These are phyloP conservation scores for Agelaius phoeniceus DNA, from an alignment of 2,113 vertebrate species.

Conservation along the genomic window DNA sequence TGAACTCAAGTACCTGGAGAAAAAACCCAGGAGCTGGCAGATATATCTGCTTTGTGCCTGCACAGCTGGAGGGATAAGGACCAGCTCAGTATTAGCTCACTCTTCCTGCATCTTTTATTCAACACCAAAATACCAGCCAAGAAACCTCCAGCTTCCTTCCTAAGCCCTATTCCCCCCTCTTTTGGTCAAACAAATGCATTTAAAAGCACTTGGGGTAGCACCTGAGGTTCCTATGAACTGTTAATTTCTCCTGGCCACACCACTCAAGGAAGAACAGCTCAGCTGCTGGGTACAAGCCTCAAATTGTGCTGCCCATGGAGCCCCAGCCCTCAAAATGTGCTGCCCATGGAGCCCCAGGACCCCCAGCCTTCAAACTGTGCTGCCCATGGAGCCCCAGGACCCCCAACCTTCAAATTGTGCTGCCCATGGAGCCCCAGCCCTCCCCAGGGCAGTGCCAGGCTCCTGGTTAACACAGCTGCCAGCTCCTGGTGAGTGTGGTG, in stretches of 20 bases:
- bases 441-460: not conserved
- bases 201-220: accelerated
- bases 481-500: not conserved
- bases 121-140: not conserved
- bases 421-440: not conserved
- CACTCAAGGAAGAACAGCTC: not conserved
- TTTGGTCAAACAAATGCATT: not conserved
- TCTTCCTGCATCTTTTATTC: not conserved
- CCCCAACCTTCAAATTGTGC: too few relatives aligned
- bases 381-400: too few relatives aligned
- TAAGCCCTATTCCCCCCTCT: not conserved
- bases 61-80: not conserved
- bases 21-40: not conserved
- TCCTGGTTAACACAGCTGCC: not conserved
- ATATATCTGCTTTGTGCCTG: not conserved
- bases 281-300: not conserved
- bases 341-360: too few relatives aligned
- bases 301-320: too few relatives aligned
- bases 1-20: not conserved
- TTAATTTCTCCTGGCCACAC: not conserved
- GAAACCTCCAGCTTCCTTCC: not conserved
- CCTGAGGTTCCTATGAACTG: not conserved
- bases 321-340: too few relatives aligned
- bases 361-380: accelerated
- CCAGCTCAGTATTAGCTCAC: not conserved